A percentile compares a stretch with the other conserved stretches of the same genome.
Conservation (phyloP, 2,113 vertebrate genomes). For the Gallinago jamesoni region DNA sequence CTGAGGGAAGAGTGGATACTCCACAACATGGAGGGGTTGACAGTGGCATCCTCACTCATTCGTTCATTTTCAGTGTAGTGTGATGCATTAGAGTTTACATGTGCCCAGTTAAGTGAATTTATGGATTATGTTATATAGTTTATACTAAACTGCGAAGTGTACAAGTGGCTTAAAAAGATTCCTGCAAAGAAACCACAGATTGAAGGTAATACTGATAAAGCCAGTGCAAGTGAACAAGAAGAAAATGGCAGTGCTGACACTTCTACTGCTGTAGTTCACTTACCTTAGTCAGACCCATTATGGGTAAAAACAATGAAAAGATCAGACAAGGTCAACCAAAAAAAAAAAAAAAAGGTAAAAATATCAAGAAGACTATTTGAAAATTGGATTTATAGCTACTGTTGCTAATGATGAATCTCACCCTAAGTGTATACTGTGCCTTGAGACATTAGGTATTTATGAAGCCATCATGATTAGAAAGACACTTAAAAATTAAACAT, state of each 20-base stretch:
- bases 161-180: background rate
- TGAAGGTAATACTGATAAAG: background rate
- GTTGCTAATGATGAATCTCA: background rate
- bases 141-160: background rate
- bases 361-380: background rate
- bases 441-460: background rate
- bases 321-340: background rate
- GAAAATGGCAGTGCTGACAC: background rate
- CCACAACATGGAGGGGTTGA: rapidly evolving
- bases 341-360: background rate
- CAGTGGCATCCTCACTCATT: background rate
- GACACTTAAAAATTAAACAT: background rate
- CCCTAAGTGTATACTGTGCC: background rate
- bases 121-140: background rate
- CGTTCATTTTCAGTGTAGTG: background rate
- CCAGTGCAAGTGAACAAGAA: background rate
- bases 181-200: background rate
- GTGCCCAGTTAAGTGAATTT: background rate
- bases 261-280: background rate
- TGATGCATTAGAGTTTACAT: background rate
- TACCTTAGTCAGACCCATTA: background rate
- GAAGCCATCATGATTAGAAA: background rate
- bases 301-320: background rate
- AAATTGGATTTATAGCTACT: background rate
- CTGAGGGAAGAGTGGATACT: background rate